Base-by-base conservation (phyloP, 2,888 invertebrate genomes). In the Scotopteryx bipunctaria region DNA sequence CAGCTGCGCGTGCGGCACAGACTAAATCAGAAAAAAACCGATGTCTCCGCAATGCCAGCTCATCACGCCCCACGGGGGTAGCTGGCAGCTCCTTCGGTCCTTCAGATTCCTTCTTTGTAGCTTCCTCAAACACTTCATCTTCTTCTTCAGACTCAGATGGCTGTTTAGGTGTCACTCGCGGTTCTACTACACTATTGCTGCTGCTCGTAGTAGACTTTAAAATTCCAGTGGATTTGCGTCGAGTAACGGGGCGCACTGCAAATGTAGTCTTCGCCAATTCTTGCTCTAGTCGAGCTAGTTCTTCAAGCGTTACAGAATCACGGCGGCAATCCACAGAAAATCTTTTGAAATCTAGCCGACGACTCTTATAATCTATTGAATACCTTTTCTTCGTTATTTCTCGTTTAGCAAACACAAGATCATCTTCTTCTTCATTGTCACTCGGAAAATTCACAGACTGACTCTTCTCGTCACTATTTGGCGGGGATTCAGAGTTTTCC, bases 21-120 rank as follows among this genome's bases (percentile, higher is more conserved):
- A 95, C 91, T 53, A 95, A 91, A 73, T 95, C 95, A 44, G 95
- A 94, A 83, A 95, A 95, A 81, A 95, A 94, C 67, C 95, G 91
- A 79, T 95, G 95, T 49, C 95, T 91, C 57, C 94, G 91, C 65
- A 95, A 81, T 58, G 95, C 95, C 64, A 95, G 83, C 75, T 95
- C 95, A 80, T 95, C 95, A 51, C 94, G 92, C 45, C 95, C 95
- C 35, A 95, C 93, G 9, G 95, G 95, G 50, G 95, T 95, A 47
- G 94, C 95, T 36, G 95, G 95, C 61, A 94, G 93, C 59, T 94
- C 93, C 57, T 86, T 87, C 57, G 92, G 91, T n/a, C 92, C 92
- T 44, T 92, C 92, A 31, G 76, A 67, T 48, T 84, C 82, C 59
- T 77, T 83, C 37, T 78, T 76, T 53, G 69, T 65, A 55, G 76